phyloP scores from a whole-genome alignment of 2,113 vertebrate genomes.

The Strigops habroptila region DNA sequence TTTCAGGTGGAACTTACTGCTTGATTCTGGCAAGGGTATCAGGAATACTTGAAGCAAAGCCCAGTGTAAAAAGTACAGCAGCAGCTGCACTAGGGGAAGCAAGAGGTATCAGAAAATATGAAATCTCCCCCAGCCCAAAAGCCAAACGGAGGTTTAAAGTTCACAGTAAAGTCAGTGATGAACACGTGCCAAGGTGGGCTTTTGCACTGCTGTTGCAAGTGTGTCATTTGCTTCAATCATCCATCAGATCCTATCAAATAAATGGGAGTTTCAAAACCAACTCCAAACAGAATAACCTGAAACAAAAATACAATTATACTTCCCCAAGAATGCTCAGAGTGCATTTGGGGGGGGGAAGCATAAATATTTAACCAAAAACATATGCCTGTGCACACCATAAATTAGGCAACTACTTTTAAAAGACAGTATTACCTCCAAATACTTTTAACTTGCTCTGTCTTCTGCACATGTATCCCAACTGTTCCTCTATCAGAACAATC shows the following conservation, averaged over 20 bases:
- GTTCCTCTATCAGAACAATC: not conserved
- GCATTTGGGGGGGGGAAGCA: fast-evolving
- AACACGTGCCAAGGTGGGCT: fast-evolving
- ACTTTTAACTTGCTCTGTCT: not conserved
- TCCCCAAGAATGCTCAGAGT: not conserved
- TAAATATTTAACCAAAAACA: not conserved
- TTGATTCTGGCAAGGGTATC: not conserved
- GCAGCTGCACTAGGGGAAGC: not conserved
- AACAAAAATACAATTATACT: not conserved
- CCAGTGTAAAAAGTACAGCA: not conserved
- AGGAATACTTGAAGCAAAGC: not conserved
- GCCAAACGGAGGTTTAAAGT: not conserved
- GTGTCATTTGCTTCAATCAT: not conserved
- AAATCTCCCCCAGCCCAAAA: not conserved
- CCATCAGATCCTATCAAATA: not conserved
- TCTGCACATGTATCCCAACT: not conserved
- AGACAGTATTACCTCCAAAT: not conserved
- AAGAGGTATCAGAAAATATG: not conserved
- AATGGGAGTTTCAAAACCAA: not conserved
- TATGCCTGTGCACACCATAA: not conserved
- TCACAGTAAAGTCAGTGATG: not conserved
- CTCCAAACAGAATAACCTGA: not conserved
- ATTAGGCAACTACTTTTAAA: not conserved
- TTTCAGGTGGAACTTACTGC: not conserved
- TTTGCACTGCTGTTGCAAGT: not conserved